Percentiles rank a stretch among this genome's conserved stretches.
Conservation (phyloP, 2,113 vertebrate genomes). For the Crotalus helleri region DNA sequence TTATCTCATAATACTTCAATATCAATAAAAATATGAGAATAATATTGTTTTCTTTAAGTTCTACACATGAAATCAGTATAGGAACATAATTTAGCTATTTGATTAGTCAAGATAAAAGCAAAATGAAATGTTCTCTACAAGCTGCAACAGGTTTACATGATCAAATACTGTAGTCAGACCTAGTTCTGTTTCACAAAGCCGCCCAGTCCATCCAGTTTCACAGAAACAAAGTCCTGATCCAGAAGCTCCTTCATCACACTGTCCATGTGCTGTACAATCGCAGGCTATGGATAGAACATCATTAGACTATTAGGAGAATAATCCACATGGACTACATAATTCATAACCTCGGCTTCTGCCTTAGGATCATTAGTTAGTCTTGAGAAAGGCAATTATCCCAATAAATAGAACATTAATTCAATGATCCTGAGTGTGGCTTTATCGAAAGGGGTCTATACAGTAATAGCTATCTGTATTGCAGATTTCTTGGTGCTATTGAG, state of each 20-base stretch:
- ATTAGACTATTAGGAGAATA: neutral
- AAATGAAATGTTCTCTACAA: neutral
- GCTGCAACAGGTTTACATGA: fast-evolving
- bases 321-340: neutral
- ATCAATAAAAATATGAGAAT: neutral
- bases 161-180: slow-evolving; percentile 60
- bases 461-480: neutral
- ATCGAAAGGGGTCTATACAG: neutral
- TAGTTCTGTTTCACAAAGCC: slow-evolving; percentile 74
- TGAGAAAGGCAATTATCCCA: neutral
- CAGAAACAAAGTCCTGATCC: slow-evolving; percentile 86
- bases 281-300: slow-evolving; percentile 71
- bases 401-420: neutral
- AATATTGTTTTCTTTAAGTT: neutral
- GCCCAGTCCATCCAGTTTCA: slow-evolving; percentile 83
- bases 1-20: neutral
- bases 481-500: neutral
- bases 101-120: neutral
- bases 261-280: slow-evolving; percentile 79
- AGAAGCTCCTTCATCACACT: slow-evolving; percentile 76
- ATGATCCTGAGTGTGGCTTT: neutral
- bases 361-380: neutral
- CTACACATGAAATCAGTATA: neutral
- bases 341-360: neutral
- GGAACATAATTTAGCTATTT: neutral